phyloP scores from a whole-genome alignment of 1,140 invertebrate species.

The Octopus sinensis region DNA sequence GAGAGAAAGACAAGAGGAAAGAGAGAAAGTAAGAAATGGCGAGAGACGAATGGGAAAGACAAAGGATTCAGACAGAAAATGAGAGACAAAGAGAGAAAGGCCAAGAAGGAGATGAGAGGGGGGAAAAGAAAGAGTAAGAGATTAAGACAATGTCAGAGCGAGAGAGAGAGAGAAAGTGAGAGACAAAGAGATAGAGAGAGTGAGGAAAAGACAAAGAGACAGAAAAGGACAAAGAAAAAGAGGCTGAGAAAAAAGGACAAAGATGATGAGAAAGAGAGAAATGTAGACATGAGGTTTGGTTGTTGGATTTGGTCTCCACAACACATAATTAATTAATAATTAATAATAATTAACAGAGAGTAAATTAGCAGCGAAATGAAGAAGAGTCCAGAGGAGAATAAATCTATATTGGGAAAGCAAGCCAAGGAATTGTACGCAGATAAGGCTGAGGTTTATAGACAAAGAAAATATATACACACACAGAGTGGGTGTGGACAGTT shows the following conservation, averaged over 20 bases:
- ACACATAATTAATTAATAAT: no score
- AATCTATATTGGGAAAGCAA: no score
- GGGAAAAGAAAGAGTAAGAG: slow-evolving; percentile 1
- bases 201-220: not conserved
- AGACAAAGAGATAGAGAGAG: not conserved
- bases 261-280: not conserved
- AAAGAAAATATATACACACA: no score
- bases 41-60: slow-evolving; percentile 10
- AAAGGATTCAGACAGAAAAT: not conserved
- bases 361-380: no score
- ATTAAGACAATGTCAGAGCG: not conserved
- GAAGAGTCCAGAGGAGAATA: no score
- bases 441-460: no score
- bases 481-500: no score
- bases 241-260: not conserved
- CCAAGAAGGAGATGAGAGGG: not conserved
- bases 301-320: no score
- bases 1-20: not conserved
- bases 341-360: no score
- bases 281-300: not conserved
- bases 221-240: not conserved
- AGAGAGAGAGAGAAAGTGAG: slow-evolving; percentile 2
- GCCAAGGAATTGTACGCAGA: no score
- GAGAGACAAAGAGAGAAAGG: not conserved
- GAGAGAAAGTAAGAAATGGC: slow-evolving; percentile 8